Percentiles rank a stretch among this genome's conserved stretches.
Conservation (phyloP, 2,888 invertebrate genomes). For the Chrysolina americana region DNA sequence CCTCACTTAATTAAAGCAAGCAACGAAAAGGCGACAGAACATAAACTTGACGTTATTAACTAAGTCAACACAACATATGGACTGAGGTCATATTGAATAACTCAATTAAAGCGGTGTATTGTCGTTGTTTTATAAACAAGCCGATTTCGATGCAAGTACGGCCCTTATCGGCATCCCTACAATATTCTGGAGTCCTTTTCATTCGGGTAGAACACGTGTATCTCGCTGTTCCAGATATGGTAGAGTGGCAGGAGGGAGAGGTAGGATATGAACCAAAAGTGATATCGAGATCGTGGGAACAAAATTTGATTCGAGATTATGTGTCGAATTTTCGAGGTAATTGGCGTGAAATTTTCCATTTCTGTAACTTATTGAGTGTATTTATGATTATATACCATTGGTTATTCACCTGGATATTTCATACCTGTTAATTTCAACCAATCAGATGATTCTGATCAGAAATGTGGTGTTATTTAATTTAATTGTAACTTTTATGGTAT, state of each 20-base stretch:
- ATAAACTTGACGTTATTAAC: conserved; percentile 25
- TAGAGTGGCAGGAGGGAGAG: conserved; percentile 39
- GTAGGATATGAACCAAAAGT: conserved; percentile 50
- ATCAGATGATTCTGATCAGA: too few species aligned
- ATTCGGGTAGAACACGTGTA: conserved; percentile 53
- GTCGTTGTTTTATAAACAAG: conserved; percentile 50
- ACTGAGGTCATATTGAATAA: conserved; percentile 7
- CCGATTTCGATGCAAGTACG: conserved; percentile 51
- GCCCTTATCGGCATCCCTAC: conserved; percentile 30
- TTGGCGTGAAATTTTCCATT: too few species aligned
- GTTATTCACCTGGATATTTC: too few species aligned
- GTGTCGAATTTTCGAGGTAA: too few species aligned
- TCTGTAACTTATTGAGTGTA: too few species aligned
- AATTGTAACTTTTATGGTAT: too few species aligned
- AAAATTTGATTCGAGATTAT: conserved; percentile 31
- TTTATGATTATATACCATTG: too few species aligned
- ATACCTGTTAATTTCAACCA: too few species aligned
- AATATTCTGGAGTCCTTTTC: conserved; percentile 46
- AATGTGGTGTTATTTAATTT: too few species aligned
- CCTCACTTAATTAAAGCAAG: conserved; percentile 24
- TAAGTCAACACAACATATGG: conserved; percentile 21
- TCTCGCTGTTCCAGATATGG: conserved; percentile 45
- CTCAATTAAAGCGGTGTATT: conserved; percentile 47
- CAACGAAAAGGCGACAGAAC: conserved; percentile 24
- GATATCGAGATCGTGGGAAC: conserved; percentile 45